phyloP scores from a whole-genome alignment of 1,140 invertebrate genomes.

The Microplitis demolitor region DNA sequence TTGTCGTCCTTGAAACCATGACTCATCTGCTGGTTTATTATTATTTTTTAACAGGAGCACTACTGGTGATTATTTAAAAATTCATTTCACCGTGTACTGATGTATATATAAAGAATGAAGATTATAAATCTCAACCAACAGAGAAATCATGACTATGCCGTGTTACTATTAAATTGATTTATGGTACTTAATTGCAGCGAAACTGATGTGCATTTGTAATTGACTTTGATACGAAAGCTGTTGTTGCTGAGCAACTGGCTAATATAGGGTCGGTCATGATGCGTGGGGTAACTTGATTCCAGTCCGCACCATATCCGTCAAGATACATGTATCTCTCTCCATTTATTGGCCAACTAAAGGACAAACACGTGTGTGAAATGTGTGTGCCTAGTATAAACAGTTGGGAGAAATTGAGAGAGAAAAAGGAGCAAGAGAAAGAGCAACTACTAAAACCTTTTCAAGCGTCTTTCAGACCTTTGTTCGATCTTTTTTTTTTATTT shows the following conservation, averaged over 20 bases:
- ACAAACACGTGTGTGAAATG: background rate
- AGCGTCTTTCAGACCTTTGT: constrained; percentile 1
- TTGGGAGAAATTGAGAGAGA: background rate
- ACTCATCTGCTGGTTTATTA: too few species aligned
- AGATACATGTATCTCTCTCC: constrained; percentile 4
- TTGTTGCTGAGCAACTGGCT: background rate
- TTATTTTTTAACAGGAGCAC: background rate
- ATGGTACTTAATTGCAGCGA: background rate
- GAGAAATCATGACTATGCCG: background rate
- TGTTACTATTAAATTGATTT: background rate
- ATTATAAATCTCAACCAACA: background rate
- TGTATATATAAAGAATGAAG: background rate
- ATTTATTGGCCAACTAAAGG: background rate
- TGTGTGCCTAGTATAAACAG: background rate
- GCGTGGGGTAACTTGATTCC: constrained; percentile 43
- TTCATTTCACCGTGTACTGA: background rate
- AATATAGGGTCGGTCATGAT: constrained; percentile 6
- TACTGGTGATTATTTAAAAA: background rate
- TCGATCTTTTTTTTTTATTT: background rate
- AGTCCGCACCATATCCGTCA: constrained; percentile 23
- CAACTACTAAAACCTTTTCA: constrained; percentile 1
- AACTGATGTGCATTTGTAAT: background rate
- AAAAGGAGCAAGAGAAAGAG: background rate
- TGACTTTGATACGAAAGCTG: constrained; percentile 5
- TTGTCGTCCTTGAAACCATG: background rate